Evolutionary conservation across 2,113 vertebrate species (phyloP).

Genomic region (Elephantulus edwardii): DNA sequence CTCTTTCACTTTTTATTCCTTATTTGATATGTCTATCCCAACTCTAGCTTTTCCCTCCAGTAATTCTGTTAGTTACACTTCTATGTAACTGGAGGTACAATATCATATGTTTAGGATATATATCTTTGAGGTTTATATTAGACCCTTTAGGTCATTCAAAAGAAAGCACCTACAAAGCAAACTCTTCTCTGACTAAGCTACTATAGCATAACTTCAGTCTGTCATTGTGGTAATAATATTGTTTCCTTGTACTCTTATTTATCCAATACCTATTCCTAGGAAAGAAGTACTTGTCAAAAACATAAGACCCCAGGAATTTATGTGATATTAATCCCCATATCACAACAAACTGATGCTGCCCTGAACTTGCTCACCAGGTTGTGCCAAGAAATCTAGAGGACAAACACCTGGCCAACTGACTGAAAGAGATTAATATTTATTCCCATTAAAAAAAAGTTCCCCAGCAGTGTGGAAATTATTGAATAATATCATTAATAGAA

Average conservation of each 20-base stretch:
- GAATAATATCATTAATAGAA: too few relatives aligned
- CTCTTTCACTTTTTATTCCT: background rate
- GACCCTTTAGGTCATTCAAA: background rate
- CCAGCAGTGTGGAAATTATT: too few relatives aligned
- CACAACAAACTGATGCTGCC: too few relatives aligned
- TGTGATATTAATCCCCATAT: too few relatives aligned
- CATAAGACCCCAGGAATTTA: too few relatives aligned
- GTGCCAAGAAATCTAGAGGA: too few relatives aligned
- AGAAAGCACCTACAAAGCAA: background rate
- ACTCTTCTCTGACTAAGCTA: background rate
- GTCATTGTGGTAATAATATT: background rate
- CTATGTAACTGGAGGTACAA: background rate
- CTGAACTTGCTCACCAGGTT: too few relatives aligned
- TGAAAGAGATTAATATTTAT: too few relatives aligned
- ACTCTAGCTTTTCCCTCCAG: background rate
- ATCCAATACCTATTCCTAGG: background rate
- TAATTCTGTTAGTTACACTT: background rate
- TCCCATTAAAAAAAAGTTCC: too few relatives aligned
- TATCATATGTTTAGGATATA: background rate
- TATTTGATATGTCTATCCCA: background rate
- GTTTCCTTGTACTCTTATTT: background rate
- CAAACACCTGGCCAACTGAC: too few relatives aligned
- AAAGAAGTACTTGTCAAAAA: too few relatives aligned
- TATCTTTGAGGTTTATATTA: slow-evolving; percentile 26
- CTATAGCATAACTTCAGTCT: background rate